Base-by-base conservation (phyloP, 2,797 vertebrate genomes). In the Denticeps clupeoides region DNA sequence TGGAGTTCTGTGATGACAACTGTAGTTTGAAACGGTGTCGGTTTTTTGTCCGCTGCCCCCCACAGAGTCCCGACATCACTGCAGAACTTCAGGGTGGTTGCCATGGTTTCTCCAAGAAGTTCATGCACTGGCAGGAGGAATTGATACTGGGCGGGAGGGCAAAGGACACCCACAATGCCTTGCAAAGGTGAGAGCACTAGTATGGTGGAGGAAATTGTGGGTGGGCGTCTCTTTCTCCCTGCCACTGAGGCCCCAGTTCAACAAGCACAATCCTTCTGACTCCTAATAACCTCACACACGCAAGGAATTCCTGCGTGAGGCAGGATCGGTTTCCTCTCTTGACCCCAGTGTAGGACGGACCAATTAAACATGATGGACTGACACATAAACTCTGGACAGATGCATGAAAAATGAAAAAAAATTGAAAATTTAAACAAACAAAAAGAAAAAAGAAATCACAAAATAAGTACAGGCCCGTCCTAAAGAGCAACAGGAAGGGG, bases 81-180 rank as follows among this genome's bases (percentile, higher is more conserved):
- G 73, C 71, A 0, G 86, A 82, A 52, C 85, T 99, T 63, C 86
- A 81, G 0, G 89, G 89, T 1, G 93, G 95, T 81, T 99, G 95
- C 70, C 87, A 94, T 0, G 93, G 95, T 69, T 97, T 98, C 71
- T 97, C 93, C 67, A 87, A 80, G 80, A 97, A 93, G 77, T 98
- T 93, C 73, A 98, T 97, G 93, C 90, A 90, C 77, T 99, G 95
- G 95, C 93, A 96, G 69, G 91, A 98, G 75, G 95, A 97, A 67
- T 72, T 99, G 73, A 88, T 99, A 72, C 78, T 99, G 54, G 95
- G 95, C 0, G 93, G 91, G 55, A 79, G 79, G 2, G 67, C 82
- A 59, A 94, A 90, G 78, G 82, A 78, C 72, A 70, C 79, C 50
- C 83, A 88, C 67, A 87, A 93, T 56, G 70, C 80, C 65, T 78